These are phyloP conservation scores for Drosophila mayaguana DNA, from an alignment of 2,888 invertebrate genomes.

Conservation along the genomic window DNA sequence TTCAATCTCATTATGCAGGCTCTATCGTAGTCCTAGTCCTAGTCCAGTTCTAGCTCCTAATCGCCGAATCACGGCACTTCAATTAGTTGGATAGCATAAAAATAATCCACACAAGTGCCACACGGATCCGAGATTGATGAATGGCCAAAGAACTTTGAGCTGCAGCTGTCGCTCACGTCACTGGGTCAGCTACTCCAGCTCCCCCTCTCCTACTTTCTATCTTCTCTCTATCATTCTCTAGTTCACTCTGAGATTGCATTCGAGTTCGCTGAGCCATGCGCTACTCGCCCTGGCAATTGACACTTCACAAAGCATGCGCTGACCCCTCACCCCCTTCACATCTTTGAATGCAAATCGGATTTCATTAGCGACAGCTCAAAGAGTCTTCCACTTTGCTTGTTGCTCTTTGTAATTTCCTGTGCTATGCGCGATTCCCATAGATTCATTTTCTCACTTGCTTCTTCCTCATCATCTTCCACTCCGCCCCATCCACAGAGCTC, in stretches of 20 bases:
- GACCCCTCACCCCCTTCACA: background rate
- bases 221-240: background rate
- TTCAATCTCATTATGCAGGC: slow-evolving; percentile 73
- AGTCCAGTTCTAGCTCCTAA: slow-evolving; percentile 8
- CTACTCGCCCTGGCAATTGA: slow-evolving; percentile 36
- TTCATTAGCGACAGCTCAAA: slow-evolving; percentile 55
- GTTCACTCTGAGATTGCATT: slow-evolving; percentile 37
- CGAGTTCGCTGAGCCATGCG: slow-evolving; percentile 31
- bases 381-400: slow-evolving; percentile 50
- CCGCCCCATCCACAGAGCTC: slow-evolving; percentile 17
- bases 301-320: slow-evolving; percentile 31
- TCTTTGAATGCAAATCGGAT: slow-evolving; percentile 38
- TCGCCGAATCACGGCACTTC: slow-evolving; percentile 73
- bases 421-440: slow-evolving; percentile 21
- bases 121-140: slow-evolving; percentile 53
- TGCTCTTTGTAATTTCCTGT: slow-evolving; percentile 37
- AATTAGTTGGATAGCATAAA: slow-evolving; percentile 74
- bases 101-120: slow-evolving; percentile 54
- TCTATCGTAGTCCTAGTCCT: slow-evolving; percentile 10
- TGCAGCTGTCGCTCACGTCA: slow-evolving; percentile 26
- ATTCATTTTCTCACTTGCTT: slow-evolving; percentile 8
- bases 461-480: background rate
- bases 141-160: slow-evolving; percentile 21
- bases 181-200: slow-evolving; percentile 25
- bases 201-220: background rate